Evolutionary conservation across 1,140 invertebrate species (phyloP), one percentile per base, ranked within the genome.

Genomic region (Babylonia areolata): DNA sequence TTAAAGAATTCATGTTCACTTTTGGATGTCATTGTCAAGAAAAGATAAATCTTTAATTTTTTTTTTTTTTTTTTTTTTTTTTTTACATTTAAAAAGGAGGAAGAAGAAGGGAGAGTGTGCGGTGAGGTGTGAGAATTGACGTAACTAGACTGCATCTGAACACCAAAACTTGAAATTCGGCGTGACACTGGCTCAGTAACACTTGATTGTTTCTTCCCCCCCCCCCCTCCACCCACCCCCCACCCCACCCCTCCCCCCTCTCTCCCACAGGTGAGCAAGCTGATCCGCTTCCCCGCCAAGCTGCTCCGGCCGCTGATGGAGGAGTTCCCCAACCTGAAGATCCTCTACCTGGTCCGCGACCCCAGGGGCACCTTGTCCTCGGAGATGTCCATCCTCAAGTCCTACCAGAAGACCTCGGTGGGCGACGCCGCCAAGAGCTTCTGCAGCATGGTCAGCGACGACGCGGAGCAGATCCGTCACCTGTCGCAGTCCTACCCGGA

Each of bases 321-420:
- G 78, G 54, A 73, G 54, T 71, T 80, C 77, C 86, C 86, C 71
- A 75, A 85, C 42, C 79, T 87, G 39, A 87, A 87, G 51, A 37
- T 87, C 75, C 83, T 87, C 3, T 83, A 87, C 79, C 69, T 87
- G 51, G 73, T 84, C 28, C 86, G 86, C 5, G 86, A 87, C 58
- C 86, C 86, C 31, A n/a, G 86, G 37, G 86, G 81, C 40, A 87
- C 77, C 37, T 37, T 83, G 3, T 83, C 69, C 37, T 87, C 86
- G 3, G 71, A 81, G 39, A 64, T 84, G 54, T 15, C 64, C 54
- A 69, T 84, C 46, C 40, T 42, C n/a, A 71, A 87, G 31, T 58
- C 77, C 51, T 75, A 71, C 77, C 31, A 78, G 73, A 80, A 75
- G 35, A 42, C 73, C n/a, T 46, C 51, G 15, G 79, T 69, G 35